A percentile compares a stretch with the other conserved stretches of the same genome.
Evolutionary conservation across 2,888 invertebrate species (phyloP).

Genomic region (Lasioglossum villosulum): DNA sequence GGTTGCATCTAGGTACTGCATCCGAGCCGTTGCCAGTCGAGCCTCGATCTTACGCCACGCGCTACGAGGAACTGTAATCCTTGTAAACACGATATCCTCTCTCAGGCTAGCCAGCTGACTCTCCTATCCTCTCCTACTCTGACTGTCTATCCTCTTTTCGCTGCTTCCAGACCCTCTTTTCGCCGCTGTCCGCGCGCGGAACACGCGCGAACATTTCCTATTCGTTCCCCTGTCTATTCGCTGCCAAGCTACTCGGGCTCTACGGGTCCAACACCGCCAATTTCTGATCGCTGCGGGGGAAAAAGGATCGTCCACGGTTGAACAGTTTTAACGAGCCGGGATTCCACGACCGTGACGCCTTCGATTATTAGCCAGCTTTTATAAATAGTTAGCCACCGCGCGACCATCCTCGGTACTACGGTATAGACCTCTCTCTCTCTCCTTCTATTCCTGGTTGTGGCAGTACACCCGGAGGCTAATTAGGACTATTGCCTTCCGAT

Average conservation of each 20-base stretch:
- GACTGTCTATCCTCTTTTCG: not conserved
- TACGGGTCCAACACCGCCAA: not conserved
- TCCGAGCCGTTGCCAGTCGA: slow-evolving; percentile 6
- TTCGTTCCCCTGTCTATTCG: not conserved
- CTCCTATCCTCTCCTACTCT: not conserved
- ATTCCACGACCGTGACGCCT: not conserved
- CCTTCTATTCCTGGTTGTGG: not conserved
- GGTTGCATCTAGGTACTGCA: slow-evolving; percentile 33
- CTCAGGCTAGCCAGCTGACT: slow-evolving; percentile 12
- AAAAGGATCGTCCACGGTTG: slow-evolving; percentile 12
- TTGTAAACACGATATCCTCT: slow-evolving; percentile 52
- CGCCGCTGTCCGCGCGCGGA: slow-evolving; percentile 1
- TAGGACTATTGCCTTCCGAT: not conserved
- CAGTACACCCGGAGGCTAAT: not conserved
- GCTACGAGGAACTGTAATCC: slow-evolving; percentile 56
- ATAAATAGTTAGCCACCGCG: slow-evolving; percentile 1
- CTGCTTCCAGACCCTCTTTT: not conserved
- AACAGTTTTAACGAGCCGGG: not conserved
- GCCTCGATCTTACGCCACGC: slow-evolving; percentile 43
- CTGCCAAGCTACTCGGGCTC: not conserved
- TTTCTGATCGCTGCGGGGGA: slow-evolving; percentile 7
- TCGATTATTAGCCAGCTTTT: not conserved
- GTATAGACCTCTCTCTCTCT: not conserved
- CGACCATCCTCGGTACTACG: not conserved
- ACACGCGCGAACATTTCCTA: slow-evolving; percentile 30